Conservation (phyloP, 1,140 invertebrate genomes). For the Apocrypta bakeri region DNA sequence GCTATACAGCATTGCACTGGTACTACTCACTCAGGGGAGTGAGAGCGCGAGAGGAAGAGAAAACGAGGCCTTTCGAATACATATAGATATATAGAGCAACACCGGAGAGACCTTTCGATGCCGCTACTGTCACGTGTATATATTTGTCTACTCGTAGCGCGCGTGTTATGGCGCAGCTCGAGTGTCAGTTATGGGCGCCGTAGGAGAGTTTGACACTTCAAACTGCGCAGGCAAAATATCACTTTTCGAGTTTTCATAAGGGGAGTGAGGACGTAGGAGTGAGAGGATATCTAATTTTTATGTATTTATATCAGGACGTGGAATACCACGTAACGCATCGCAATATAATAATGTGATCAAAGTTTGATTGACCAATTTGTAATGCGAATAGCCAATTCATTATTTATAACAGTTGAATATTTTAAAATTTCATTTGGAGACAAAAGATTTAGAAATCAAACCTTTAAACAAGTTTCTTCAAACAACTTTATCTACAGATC, state of each 20-base stretch:
- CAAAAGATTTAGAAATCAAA: too few relatives aligned
- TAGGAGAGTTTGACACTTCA: not conserved
- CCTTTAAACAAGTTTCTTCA: too few relatives aligned
- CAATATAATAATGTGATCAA: too few relatives aligned
- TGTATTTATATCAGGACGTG: too few relatives aligned
- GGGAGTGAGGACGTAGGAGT: too few relatives aligned
- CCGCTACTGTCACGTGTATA: not conserved
- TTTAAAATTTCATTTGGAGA: too few relatives aligned
- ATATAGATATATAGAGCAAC: not conserved
- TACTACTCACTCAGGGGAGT: not conserved
- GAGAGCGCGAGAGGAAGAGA: too few relatives aligned
- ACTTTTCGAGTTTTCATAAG: not conserved
- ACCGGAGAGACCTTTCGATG: not conserved
- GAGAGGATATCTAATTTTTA: not conserved
- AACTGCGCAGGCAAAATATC: not conserved
- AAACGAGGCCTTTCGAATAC: not conserved
- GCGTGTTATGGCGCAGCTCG: not conserved
- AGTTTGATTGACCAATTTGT: too few relatives aligned
- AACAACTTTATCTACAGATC: too few relatives aligned
- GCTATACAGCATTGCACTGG: not conserved
- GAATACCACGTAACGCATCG: too few relatives aligned
- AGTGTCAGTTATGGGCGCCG: slow-evolving; percentile 14
- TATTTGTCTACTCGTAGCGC: not conserved
- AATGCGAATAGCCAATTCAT: too few relatives aligned
- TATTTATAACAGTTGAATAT: too few relatives aligned